A percentile compares a stretch with the other conserved stretches of the same genome.
Conservation (phyloP, 2,888 invertebrate genomes). For the Neria commutata region DNA sequence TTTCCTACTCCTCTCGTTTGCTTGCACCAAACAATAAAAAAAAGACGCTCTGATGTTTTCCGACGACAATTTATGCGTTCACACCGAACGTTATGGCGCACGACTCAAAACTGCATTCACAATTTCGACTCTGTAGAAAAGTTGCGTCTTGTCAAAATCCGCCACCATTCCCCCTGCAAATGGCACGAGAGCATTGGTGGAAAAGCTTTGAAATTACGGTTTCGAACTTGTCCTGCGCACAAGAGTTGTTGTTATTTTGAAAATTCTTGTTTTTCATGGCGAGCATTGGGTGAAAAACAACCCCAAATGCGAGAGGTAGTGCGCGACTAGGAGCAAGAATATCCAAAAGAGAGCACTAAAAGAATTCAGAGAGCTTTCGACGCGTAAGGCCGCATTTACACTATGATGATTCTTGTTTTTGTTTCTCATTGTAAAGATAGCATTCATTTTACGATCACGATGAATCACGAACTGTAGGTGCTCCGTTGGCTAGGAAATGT, state of each 20-base stretch:
- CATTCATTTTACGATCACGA: no score
- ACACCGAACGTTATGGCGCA: conserved; percentile 52
- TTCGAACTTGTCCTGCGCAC: conserved; percentile 19
- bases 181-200: conserved; percentile 10
- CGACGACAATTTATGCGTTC: no score
- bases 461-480: no score
- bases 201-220: conserved; percentile 15
- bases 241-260: conserved; percentile 23
- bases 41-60: no score
- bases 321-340: no score
- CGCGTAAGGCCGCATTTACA: no score
- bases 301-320: neutral
- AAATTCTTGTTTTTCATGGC: conserved; percentile 7
- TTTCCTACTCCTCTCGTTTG: conserved; percentile 14
- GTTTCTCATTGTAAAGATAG: no score
- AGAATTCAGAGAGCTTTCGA: no score
- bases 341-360: no score
- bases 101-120: conserved; percentile 53
- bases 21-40: no score
- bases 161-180: neutral
- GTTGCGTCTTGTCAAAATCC: neutral
- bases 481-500: no score
- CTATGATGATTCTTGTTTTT: no score
- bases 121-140: neutral
- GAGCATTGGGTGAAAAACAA: conserved; percentile 6